phyloP scores from a whole-genome alignment of 2,888 invertebrate species.

The Hydriomena furcata region DNA sequence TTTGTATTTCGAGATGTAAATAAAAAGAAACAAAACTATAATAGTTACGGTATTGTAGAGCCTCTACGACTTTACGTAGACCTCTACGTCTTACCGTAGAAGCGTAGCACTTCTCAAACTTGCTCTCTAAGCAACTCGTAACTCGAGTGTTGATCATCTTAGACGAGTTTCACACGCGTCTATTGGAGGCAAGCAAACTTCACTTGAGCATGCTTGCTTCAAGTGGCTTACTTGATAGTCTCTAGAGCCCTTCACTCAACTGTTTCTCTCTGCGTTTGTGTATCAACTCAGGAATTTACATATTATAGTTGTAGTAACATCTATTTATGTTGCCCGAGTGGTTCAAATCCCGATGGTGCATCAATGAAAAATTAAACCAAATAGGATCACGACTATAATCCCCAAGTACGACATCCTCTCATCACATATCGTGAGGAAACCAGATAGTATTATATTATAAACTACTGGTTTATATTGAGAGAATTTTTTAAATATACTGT shows the following conservation, averaged over 20 bases:
- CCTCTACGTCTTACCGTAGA: background rate
- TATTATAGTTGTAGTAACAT: background rate
- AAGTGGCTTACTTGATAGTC: slow-evolving; percentile 9
- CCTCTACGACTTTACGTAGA: background rate
- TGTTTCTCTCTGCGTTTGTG: background rate
- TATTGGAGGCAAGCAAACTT: slow-evolving; percentile 1
- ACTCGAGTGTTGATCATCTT: background rate
- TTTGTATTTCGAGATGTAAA: no score
- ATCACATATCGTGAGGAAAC: no score
- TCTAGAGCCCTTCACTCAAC: background rate
- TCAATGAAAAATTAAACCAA: no score
- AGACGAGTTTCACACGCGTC: slow-evolving; percentile 5
- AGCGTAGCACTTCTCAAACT: no score
- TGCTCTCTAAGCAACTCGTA: background rate
- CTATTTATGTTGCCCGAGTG: no score
- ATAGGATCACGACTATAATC: no score
- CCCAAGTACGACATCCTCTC: no score
- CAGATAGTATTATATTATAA: no score
- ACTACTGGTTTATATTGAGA: no score
- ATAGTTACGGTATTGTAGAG: background rate
- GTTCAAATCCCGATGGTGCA: no score
- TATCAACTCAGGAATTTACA: background rate
- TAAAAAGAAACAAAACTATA: no score
- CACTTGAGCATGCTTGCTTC: slow-evolving; percentile 1
- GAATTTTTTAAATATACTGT: no score